Conservation (phyloP, 1,140 invertebrate species). For the Pachypeltis micranthus region DNA sequence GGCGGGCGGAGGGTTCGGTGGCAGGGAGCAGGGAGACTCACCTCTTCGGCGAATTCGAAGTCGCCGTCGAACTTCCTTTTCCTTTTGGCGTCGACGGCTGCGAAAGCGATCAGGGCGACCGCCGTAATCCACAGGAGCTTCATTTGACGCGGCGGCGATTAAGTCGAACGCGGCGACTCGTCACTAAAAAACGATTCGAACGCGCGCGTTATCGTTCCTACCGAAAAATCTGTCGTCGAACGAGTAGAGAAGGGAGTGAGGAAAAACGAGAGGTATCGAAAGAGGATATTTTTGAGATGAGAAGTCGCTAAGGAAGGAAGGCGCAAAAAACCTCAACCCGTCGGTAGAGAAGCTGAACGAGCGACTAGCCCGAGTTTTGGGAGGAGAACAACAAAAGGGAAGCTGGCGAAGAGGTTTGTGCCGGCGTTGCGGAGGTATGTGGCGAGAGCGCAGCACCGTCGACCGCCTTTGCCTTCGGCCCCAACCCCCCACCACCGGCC, state of each 20-base stretch:
- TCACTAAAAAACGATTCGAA: no score
- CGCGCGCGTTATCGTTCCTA: no score
- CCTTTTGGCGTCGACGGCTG: constrained; percentile 38
- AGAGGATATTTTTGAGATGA: neutral
- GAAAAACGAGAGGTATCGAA: neutral
- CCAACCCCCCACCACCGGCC: no score
- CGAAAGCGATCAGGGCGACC: constrained; percentile 32
- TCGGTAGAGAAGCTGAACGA: neutral
- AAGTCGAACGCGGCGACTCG: no score
- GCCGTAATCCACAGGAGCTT: constrained; percentile 37
- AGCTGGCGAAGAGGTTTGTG: neutral
- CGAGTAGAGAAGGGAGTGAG: neutral
- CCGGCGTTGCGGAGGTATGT: neutral
- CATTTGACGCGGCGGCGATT: no score
- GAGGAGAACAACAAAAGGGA: constrained; percentile 1
- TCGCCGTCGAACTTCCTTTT: constrained; percentile 54
- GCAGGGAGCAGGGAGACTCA: constrained; percentile 30
- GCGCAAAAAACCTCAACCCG: no score
- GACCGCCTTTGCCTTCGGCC: no score
- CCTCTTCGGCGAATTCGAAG: constrained; percentile 57
- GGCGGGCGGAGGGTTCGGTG: neutral
- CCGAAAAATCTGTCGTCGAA: neutral
- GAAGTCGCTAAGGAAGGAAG: no score
- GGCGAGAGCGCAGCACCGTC: constrained; percentile 1
- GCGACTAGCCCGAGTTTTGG: neutral